Conservation (phyloP, 1,140 invertebrate species). For the Drosophila sp. region DNA sequence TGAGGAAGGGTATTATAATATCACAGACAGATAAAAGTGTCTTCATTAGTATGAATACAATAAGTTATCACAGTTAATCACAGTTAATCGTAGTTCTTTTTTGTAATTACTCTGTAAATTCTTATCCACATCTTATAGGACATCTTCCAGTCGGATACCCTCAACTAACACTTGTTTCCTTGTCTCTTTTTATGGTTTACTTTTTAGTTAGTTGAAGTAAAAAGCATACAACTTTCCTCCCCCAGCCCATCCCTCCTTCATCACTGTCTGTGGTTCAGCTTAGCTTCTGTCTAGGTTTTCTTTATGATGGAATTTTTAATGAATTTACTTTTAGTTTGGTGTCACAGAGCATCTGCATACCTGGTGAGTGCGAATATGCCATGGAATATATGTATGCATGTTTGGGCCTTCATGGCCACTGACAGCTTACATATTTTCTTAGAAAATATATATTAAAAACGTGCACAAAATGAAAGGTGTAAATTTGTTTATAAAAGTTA, state of each 20-base stretch:
- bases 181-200: constrained; percentile 69
- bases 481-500: constrained; percentile 76
- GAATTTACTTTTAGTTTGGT: constrained; percentile 80
- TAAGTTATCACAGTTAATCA: no score
- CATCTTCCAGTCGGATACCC: not conserved
- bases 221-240: constrained; percentile 58
- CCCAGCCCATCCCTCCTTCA: not conserved
- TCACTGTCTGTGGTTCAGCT: constrained; percentile 27
- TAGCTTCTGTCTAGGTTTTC: constrained; percentile 53
- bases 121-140: not conserved
- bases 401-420: constrained; percentile 37
- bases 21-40: no score
- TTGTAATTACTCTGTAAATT: no score
- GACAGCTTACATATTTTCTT: constrained; percentile 56
- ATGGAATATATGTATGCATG: constrained; percentile 22
- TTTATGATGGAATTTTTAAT: constrained; percentile 82
- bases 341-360: constrained; percentile 62
- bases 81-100: no score
- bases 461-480: constrained; percentile 75
- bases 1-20: no score
- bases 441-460: constrained; percentile 55
- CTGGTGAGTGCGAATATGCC: constrained; percentile 3
- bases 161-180: constrained; percentile 7
- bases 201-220: constrained; percentile 78
- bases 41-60: no score